Conservation (phyloP, 92 coral and sea anemone genomes). For the Zoanthus sociatus region DNA sequence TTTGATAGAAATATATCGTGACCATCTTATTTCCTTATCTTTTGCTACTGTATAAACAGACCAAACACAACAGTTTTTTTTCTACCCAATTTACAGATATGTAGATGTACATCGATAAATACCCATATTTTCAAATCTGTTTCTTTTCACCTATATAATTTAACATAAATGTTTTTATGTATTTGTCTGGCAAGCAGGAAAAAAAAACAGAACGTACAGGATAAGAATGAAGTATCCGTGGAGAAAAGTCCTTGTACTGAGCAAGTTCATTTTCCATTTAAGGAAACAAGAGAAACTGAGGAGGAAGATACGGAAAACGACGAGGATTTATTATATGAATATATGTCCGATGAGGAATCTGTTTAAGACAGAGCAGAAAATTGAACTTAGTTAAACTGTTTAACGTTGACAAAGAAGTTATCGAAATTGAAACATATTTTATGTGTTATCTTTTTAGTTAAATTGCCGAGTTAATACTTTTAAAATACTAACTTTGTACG, state of each 20-base stretch:
- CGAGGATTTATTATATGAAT: not conserved
- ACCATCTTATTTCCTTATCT: not conserved
- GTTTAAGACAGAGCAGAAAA: not conserved
- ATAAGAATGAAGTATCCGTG: not conserved
- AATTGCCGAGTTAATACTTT: too few species aligned
- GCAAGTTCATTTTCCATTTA: not conserved
- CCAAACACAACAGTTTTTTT: not conserved
- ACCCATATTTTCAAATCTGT: not conserved
- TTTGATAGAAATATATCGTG: not conserved
- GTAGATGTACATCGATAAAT: not conserved
- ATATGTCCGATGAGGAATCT: not conserved
- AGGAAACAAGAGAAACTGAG: not conserved
- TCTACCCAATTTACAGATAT: too few species aligned
- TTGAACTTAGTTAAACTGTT: too few species aligned
- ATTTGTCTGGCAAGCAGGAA: not conserved
- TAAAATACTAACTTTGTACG: too few species aligned
- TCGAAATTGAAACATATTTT: not conserved
- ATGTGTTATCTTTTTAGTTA: too few species aligned
- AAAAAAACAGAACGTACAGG: not conserved
- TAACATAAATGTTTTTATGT: not conserved
- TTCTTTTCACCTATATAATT: not conserved
- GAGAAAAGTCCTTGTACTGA: not conserved
- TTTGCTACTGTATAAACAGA: not conserved
- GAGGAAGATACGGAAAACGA: not conserved
- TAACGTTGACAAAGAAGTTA: not conserved